These are phyloP conservation scores for Zoroaster sp. DNA, from an alignment of 53 echinoderm and acorn worm genomes.

Conservation along the genomic window DNA sequence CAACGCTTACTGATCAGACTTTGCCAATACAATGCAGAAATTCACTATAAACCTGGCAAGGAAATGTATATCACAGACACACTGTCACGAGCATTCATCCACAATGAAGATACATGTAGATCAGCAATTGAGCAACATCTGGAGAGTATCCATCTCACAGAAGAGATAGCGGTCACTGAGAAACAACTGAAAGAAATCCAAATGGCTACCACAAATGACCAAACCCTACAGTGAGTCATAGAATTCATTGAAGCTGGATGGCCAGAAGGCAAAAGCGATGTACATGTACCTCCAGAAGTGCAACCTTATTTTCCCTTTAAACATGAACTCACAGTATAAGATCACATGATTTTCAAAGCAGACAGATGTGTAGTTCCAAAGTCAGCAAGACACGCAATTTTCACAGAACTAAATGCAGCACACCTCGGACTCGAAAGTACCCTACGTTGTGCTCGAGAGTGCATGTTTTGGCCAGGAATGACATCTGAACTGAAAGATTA, in stretches of 20 bases:
- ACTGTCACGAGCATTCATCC: slow-evolving; percentile 11
- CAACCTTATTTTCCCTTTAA: neutral
- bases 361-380: slow-evolving; percentile 15
- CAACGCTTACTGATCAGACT: slow-evolving; percentile 36
- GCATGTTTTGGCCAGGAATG: slow-evolving; percentile 58
- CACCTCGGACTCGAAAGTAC: slow-evolving; percentile 36
- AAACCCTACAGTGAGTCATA: neutral
- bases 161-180: slow-evolving; percentile 3
- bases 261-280: too few relatives aligned
- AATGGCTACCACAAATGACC: slow-evolving; percentile 11
- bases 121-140: neutral
- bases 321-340: neutral
- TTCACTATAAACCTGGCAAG: slow-evolving; percentile 8
- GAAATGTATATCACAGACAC: slow-evolving; percentile 47
- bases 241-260: slow-evolving; percentile 8
- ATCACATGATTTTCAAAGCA: slow-evolving; percentile 1
- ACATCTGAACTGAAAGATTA: slow-evolving; percentile 35
- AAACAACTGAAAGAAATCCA: neutral
- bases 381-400: neutral
- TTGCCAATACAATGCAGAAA: slow-evolving; percentile 19
- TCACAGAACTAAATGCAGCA: neutral
- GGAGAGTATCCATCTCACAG: slow-evolving; percentile 46
- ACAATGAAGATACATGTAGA: neutral
- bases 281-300: neutral
- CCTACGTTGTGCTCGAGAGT: slow-evolving; percentile 21